These are phyloP conservation scores for Ameiurus melas DNA, from an alignment of 2,113 vertebrate genomes.

Conservation along the genomic window DNA sequence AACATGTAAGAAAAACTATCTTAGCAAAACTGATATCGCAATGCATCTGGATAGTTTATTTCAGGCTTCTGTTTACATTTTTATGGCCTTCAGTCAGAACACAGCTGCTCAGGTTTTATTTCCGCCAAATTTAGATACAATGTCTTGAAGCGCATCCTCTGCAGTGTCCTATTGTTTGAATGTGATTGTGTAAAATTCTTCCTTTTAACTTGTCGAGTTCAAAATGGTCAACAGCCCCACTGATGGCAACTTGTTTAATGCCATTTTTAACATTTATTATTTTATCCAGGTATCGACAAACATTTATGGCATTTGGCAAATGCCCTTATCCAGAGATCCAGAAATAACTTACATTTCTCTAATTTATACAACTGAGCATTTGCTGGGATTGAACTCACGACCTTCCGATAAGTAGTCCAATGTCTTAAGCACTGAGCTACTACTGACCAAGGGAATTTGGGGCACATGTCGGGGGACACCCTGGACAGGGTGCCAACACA, in stretches of 20 bases:
- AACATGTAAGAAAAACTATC: background rate
- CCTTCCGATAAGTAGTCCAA: too few species aligned
- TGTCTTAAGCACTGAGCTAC: too few species aligned
- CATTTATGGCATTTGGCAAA: too few species aligned
- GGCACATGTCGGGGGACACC: too few species aligned
- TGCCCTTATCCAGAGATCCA: too few species aligned
- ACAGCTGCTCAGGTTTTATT: background rate
- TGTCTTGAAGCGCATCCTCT: background rate
- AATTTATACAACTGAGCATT: too few species aligned
- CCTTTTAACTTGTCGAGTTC: background rate
- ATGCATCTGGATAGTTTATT: background rate
- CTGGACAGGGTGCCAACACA: too few species aligned
- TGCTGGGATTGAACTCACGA: too few species aligned
- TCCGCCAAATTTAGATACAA: background rate
- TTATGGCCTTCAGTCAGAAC: background rate
- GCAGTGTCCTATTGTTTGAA: background rate
- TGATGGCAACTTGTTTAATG: background rate
- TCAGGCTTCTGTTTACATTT: constrained; percentile 8
- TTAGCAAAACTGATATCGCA: background rate
- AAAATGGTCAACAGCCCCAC: background rate
- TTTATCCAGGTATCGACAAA: too few species aligned
- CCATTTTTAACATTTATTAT: background rate
- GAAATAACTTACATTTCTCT: too few species aligned
- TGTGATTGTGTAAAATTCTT: background rate
- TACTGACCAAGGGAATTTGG: too few species aligned